Evolutionary conservation across 2,888 invertebrate species (phyloP).

Genomic region (Lasioglossum figueresi): DNA sequence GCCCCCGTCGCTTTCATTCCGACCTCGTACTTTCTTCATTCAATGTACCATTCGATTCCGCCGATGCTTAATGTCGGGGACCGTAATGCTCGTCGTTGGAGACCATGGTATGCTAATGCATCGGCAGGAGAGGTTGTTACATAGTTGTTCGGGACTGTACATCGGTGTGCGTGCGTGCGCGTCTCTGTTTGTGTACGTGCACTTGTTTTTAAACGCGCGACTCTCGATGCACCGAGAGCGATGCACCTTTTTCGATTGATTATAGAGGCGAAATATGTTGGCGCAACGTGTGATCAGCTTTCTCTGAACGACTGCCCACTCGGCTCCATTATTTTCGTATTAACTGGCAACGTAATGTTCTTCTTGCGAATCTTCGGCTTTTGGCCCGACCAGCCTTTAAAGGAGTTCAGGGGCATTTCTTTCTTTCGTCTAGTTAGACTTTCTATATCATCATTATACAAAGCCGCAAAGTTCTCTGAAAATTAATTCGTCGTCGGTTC

Average conservation of each 20-base stretch:
- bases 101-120: not conserved
- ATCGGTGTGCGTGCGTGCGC: not conserved
- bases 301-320: not conserved
- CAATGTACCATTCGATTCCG: conserved; percentile 9
- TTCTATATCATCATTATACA: not conserved
- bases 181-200: not conserved
- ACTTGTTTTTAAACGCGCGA: not conserved
- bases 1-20: conserved; percentile 21
- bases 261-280: not conserved
- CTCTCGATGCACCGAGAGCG: conserved; percentile 4
- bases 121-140: not conserved
- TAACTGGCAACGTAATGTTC: not conserved
- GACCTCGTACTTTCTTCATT: conserved; percentile 9
- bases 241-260: not conserved
- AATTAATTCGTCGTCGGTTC: not conserved
- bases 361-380: not conserved
- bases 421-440: not conserved
- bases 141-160: not conserved
- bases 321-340: not conserved
- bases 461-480: not conserved
- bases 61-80: not conserved
- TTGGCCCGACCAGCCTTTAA: not conserved
- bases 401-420: not conserved
- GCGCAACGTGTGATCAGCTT: not conserved
- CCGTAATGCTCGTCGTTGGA: not conserved